phyloP scores from a whole-genome alignment of 1,140 invertebrate species.

The Lithobius niger region DNA sequence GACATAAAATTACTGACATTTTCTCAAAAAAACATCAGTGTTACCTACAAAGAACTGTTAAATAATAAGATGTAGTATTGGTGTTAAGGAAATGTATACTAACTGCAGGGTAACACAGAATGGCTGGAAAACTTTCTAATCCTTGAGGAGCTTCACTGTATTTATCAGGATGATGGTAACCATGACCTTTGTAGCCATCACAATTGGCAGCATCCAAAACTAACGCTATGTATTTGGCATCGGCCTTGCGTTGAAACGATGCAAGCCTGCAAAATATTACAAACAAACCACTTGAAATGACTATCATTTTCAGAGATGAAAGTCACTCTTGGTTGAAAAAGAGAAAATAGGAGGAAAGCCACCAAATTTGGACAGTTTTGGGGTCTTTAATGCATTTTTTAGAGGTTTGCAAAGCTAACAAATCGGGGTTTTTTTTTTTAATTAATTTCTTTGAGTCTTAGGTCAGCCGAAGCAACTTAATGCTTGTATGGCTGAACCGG shows the following conservation, averaged over 20 bases:
- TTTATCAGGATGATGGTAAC: slow-evolving; percentile 45
- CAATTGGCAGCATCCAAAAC: slow-evolving; percentile 48
- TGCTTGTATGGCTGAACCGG: too few species aligned
- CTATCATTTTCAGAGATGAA: slow-evolving; percentile 8
- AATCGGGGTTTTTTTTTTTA: too few species aligned
- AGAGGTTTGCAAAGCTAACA: too few species aligned
- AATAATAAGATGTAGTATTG: too few species aligned
- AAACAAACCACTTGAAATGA: slow-evolving; percentile 10
- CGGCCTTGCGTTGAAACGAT: slow-evolving; percentile 51
- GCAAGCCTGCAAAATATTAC: slow-evolving; percentile 41
- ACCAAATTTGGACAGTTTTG: background rate
- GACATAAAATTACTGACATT: too few species aligned
- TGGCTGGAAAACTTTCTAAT: slow-evolving; percentile 45
- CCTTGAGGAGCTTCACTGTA: slow-evolving; percentile 32
- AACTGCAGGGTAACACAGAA: slow-evolving; percentile 50
- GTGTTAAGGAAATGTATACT: slow-evolving; percentile 25
- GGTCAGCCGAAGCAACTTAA: too few species aligned
- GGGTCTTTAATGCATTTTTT: too few species aligned
- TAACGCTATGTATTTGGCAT: slow-evolving; percentile 45
- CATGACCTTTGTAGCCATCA: slow-evolving; percentile 42
- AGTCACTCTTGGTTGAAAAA: too few species aligned
- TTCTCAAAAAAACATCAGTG: background rate
- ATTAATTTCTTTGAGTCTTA: too few species aligned
- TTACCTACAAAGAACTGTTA: background rate
- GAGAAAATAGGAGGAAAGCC: too few species aligned